These are phyloP conservation scores for Equus przewalskii DNA, from an alignment of 2,113 vertebrate species.

Conservation along the genomic window DNA sequence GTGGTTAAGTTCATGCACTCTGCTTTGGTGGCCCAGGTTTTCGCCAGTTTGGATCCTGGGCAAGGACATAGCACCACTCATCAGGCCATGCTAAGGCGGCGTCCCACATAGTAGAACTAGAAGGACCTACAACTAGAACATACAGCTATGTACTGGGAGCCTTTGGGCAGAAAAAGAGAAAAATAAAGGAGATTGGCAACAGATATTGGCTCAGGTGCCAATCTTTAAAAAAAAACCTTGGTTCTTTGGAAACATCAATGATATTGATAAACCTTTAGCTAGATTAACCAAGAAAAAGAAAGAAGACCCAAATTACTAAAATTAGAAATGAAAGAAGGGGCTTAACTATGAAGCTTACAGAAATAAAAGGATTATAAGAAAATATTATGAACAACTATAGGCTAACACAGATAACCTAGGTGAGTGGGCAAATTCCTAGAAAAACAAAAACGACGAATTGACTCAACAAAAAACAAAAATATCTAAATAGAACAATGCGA, in stretches of 20 bases:
- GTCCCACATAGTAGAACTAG: too few relatives aligned
- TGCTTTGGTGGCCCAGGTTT: too few relatives aligned
- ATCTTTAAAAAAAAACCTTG: neutral
- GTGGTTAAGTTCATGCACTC: too few relatives aligned
- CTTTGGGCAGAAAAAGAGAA: too few relatives aligned
- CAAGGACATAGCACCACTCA: too few relatives aligned
- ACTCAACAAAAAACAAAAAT: neutral
- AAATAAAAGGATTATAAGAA: neutral
- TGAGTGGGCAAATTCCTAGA: neutral
- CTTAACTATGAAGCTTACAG: neutral
- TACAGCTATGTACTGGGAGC: too few relatives aligned
- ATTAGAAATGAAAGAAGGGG: neutral
- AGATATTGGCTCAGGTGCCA: too few relatives aligned
- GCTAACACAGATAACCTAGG: neutral
- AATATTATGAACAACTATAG: neutral
- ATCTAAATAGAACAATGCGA: neutral
- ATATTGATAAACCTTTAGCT: neutral
- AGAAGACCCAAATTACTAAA: neutral
- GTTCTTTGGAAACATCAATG: neutral
- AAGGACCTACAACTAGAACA: too few relatives aligned
- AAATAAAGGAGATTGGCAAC: too few relatives aligned
- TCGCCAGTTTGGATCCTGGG: too few relatives aligned
- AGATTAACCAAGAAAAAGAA: neutral
- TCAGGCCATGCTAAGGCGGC: too few relatives aligned
- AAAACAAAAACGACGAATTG: neutral